phyloP scores from a whole-genome alignment of 2,888 invertebrate genomes.

The Strigamia transsilvanica region DNA sequence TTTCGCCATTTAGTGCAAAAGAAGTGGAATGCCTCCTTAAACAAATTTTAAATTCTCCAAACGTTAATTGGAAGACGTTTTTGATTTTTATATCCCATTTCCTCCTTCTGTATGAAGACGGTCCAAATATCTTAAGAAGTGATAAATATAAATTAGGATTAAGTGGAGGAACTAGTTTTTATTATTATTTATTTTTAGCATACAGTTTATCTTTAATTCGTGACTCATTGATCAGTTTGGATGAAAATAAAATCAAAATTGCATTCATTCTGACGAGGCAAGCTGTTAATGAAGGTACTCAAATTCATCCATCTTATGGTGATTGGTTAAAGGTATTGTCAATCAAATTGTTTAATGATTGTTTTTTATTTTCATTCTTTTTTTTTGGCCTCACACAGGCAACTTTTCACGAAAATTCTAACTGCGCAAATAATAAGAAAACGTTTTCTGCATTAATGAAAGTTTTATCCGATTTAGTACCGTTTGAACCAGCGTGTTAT shows the following conservation, averaged over 20 bases:
- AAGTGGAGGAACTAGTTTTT: background rate
- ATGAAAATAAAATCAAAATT: background rate
- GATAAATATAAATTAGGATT: background rate
- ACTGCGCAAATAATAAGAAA: conserved; percentile 18
- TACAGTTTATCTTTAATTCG: background rate
- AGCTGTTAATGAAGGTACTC: conserved; percentile 1
- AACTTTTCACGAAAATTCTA: conserved; percentile 5
- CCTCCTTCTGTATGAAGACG: background rate
- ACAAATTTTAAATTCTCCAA: background rate
- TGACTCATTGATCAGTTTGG: background rate
- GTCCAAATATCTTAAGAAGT: background rate
- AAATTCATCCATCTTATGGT: background rate
- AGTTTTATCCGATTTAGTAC: conserved; percentile 15
- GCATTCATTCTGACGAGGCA: background rate
- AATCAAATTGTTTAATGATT: background rate
- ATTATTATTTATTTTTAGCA: background rate
- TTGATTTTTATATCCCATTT: background rate
- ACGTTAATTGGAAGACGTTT: conserved; percentile 26
- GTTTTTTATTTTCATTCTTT: background rate
- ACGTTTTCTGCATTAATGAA: conserved; percentile 1
- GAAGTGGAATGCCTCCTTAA: background rate
- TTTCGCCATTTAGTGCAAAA: background rate
- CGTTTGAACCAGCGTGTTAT: background rate
- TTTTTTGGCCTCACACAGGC: background rate
- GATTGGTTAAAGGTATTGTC: background rate